Conservation (phyloP, 2,888 invertebrate genomes). For the Pandemis corylana region DNA sequence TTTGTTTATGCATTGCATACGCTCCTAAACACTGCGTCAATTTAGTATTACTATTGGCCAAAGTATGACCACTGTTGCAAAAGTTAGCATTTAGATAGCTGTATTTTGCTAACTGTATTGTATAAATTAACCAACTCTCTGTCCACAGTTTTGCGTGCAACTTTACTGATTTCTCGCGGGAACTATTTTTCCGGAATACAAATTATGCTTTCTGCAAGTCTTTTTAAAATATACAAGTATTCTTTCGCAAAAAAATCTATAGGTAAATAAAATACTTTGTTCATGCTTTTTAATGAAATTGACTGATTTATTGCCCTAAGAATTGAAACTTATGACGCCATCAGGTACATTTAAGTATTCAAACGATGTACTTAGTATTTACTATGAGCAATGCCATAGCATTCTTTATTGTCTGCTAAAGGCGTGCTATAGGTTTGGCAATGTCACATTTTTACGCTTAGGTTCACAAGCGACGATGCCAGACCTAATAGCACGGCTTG, state of each 20-base stretch:
- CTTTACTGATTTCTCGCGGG: constrained; percentile 9
- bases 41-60: background rate
- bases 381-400: too few species aligned
- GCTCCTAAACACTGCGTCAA: background rate
- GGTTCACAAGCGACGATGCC: too few species aligned
- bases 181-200: background rate
- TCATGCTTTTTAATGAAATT: too few species aligned
- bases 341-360: too few species aligned
- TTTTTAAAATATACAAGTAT: background rate
- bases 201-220: background rate
- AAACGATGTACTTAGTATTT: too few species aligned
- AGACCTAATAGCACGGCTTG: too few species aligned
- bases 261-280: background rate
- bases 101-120: background rate
- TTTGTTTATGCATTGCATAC: background rate
- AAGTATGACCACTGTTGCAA: background rate
- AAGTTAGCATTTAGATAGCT: background rate
- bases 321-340: too few species aligned
- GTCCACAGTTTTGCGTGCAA: background rate
- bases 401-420: too few species aligned
- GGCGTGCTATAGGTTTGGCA: too few species aligned
- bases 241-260: background rate
- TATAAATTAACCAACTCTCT: background rate
- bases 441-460: too few species aligned
- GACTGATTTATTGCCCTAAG: too few species aligned